These are phyloP conservation scores for Mustela nigripes DNA, from an alignment of 2,113 vertebrate species.

Conservation along the genomic window DNA sequence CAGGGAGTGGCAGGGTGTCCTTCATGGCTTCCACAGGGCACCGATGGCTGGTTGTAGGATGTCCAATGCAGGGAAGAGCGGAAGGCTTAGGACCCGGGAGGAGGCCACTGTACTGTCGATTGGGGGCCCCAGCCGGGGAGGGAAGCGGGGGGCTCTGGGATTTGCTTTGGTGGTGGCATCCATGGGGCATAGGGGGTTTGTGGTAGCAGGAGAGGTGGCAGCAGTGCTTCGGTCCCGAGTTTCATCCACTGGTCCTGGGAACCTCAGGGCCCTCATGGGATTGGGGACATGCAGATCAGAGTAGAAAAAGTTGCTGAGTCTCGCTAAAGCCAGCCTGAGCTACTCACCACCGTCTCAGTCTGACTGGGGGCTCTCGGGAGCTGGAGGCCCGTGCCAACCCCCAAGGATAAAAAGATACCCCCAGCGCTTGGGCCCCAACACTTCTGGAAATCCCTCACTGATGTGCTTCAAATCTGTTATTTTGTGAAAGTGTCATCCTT, in stretches of 20 bases:
- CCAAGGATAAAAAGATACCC: background rate
- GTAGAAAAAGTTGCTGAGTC: rapidly evolving
- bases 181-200: rapidly evolving
- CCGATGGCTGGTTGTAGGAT: background rate
- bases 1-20: too few species aligned
- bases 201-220: background rate
- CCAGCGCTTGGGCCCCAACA: rapidly evolving
- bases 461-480: background rate
- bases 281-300: rapidly evolving
- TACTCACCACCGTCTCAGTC: rapidly evolving
- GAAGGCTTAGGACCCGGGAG: background rate
- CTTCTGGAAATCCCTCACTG: background rate
- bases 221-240: background rate
- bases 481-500: background rate
- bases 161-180: background rate
- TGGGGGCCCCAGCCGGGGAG: rapidly evolving
- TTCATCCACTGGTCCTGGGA: rapidly evolving
- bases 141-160: background rate
- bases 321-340: too few species aligned
- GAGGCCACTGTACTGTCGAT: background rate
- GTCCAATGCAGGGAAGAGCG: rapidly evolving
- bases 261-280: background rate
- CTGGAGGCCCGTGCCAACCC: rapidly evolving
- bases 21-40: too few species aligned
- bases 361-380: rapidly evolving